Conservation (phyloP, 2,888 invertebrate genomes). For the Archips xylosteana region DNA sequence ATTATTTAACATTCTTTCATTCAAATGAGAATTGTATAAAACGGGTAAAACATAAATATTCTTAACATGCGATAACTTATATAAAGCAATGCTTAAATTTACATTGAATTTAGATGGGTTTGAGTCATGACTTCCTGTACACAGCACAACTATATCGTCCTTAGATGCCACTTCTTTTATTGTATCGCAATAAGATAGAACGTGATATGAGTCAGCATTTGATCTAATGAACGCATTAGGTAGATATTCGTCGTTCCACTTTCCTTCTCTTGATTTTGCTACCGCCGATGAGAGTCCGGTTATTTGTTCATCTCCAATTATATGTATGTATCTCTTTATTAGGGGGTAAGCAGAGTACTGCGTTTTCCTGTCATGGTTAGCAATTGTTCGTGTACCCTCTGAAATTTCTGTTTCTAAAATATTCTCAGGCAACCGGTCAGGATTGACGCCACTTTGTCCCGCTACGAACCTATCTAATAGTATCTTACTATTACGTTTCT, state of each 20-base stretch:
- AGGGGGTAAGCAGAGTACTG: too few relatives aligned
- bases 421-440: background rate
- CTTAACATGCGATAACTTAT: background rate
- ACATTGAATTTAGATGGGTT: background rate
- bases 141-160: slow-evolving; percentile 2
- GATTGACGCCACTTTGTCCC: background rate
- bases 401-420: too few relatives aligned
- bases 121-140: background rate
- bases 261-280: background rate
- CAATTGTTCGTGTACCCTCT: too few relatives aligned
- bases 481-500: background rate
- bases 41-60: slow-evolving; percentile 8
- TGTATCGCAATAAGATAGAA: background rate
- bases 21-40: background rate
- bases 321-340: background rate
- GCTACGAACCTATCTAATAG: background rate
- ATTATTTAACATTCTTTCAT: slow-evolving; percentile 7
- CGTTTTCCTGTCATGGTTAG: too few relatives aligned
- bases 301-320: background rate
- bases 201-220: background rate
- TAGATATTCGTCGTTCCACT: slow-evolving; percentile 5
- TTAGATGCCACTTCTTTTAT: background rate
- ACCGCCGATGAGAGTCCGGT: background rate
- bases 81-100: background rate
- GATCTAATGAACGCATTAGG: background rate